A percentile compares a stretch with the other conserved stretches of the same genome.
Evolutionary conservation across 2,888 invertebrate species (phyloP).

Genomic region (Drosophila anomelani): DNA sequence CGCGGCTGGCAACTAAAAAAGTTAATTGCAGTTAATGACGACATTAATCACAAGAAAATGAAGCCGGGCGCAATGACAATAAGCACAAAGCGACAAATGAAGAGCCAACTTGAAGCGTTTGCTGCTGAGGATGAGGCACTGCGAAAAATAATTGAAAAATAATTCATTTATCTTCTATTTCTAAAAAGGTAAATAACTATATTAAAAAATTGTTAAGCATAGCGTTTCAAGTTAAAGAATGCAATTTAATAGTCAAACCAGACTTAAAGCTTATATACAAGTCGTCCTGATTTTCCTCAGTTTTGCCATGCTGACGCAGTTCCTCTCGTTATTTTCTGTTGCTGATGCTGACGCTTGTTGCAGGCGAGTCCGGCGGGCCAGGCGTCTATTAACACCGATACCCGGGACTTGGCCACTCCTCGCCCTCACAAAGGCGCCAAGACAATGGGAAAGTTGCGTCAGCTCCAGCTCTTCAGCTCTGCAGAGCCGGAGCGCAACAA

Average conservation of each 20-base stretch:
- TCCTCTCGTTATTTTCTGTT: conserved; percentile 30
- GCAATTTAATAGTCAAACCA: background rate
- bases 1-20: conserved; percentile 72
- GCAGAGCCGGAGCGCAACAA: conserved; percentile 50
- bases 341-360: conserved; percentile 36
- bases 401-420: conserved; percentile 54
- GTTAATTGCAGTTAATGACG: conserved; percentile 84
- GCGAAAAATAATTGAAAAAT: background rate
- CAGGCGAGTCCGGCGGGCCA: conserved; percentile 45
- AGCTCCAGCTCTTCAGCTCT: conserved; percentile 28
- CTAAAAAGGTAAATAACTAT: background rate
- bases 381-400: conserved; percentile 79
- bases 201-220: background rate
- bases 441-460: conserved; percentile 70
- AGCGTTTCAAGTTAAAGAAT: background rate
- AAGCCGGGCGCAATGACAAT: conserved; percentile 76
- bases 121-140: conserved; percentile 24
- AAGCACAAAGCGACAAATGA: conserved; percentile 77
- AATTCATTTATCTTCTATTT: background rate
- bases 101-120: conserved; percentile 51
- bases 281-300: background rate
- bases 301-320: conserved; percentile 4
- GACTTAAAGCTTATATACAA: background rate
- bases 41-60: conserved; percentile 84
- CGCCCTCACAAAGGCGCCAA: conserved; percentile 38